Evolutionary conservation across 1,140 invertebrate genomes (phyloP), one percentile per base, ranked within the genome.

Genomic region (Yoshiicerus persimilis): DNA sequence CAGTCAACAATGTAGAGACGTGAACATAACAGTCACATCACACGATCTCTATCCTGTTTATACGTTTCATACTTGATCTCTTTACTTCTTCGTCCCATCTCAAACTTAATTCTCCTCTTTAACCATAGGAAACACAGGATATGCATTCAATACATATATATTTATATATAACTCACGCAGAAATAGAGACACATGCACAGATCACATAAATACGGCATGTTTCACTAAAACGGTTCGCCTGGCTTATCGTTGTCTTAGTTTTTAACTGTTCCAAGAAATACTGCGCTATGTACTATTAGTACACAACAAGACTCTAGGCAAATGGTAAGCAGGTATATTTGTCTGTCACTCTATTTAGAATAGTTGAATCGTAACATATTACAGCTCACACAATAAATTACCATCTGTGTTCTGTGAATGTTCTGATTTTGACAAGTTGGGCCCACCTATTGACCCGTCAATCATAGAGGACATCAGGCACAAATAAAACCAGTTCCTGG

Each of bases 401-500:
- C 34, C 75, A 80, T 80, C 75, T 80, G 75, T 70, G 66, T 32
- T 30, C 11, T 70, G 8, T 32, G 66, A 70, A 70, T 70, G 66
- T n/a, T 80, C 75, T 80, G 75, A 80, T 80, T 80, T 80, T 80
- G 75, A 80, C 75, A 80, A 80, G 75, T 36, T 80, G 75, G 75
- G 75, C 75, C 75, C 75, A 80, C 75, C 75, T 80, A 80, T 80
- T 80, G 75, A 80, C 75, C 75, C 20, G 75, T 80, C 75, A 80
- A 80, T 80, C 75, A 80, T 36, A 80, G 32, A 80, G 34, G 75
- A 80, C 75, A 80, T 80, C 75, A 32, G n/a, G 75, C 75, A 80
- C 75, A 80, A 80, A 80, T 80, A 80, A 80, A 80, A 80, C 75
- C 75, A 80, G 75, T 80, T 80, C 75, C 75, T 80, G 34, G 75